These are phyloP conservation scores for Tetramorium parvispinum DNA, from an alignment of 1,140 invertebrate genomes.

Conservation along the genomic window DNA sequence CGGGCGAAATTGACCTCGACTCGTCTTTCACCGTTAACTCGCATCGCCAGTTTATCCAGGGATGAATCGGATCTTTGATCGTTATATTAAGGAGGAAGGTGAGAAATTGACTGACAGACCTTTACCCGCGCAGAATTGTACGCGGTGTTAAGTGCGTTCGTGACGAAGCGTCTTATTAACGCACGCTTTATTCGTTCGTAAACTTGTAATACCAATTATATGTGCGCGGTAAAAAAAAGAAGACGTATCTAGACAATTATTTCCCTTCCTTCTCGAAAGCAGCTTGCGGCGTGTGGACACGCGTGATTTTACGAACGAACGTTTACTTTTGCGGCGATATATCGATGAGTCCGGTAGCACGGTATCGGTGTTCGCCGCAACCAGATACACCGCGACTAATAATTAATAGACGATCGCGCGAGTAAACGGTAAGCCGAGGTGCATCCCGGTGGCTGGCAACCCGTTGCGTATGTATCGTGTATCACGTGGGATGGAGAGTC, in stretches of 20 bases:
- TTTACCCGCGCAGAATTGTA: not conserved
- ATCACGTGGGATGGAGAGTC: constrained; percentile 68
- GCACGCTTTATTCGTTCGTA: not conserved
- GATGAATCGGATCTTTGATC: constrained; percentile 55
- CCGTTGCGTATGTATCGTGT: constrained; percentile 73
- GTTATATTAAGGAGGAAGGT: constrained; percentile 49
- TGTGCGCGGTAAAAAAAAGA: not conserved
- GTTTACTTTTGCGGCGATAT: not conserved
- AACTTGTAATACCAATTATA: constrained; percentile 21
- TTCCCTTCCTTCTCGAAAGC: not conserved
- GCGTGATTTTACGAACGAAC: not conserved
- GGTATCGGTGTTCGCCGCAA: constrained; percentile 28
- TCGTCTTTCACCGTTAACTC: constrained; percentile 62
- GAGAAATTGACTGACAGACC: constrained; percentile 17
- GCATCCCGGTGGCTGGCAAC: constrained; percentile 56
- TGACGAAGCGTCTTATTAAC: not conserved
- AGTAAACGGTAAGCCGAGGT: constrained; percentile 30
- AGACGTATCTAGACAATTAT: constrained; percentile 19
- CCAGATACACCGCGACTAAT: constrained; percentile 20
- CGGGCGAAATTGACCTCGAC: constrained; percentile 54
- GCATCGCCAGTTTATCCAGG: constrained; percentile 45
- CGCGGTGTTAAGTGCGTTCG: not conserved
- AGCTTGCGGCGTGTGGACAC: not conserved
- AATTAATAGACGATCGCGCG: constrained; percentile 54
- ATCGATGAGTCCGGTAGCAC: constrained; percentile 34